Base-by-base conservation (phyloP, 2,113 vertebrate species). In the Neoarius graeffei region DNA sequence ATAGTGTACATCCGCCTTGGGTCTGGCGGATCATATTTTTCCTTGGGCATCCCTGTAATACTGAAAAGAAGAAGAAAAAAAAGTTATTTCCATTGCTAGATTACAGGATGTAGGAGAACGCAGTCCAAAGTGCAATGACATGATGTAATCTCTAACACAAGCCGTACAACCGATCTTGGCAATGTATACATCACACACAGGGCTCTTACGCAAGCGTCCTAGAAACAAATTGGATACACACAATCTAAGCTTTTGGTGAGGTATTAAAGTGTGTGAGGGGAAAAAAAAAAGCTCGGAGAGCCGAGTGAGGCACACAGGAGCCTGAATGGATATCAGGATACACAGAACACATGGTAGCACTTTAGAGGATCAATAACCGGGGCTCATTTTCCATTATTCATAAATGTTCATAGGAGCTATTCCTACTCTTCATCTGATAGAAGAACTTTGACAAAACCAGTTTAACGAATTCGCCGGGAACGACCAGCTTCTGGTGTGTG, bases 1-100 rank as follows among this genome's bases (percentile, higher is more conserved):
- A 99, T 99, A 94, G 98, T 98, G 93, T 99, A 99, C 97, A 99
- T 98, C 96, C 97, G 98, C 97, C 98, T 97, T 92, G 97, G 98
- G 95, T 99, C 98, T 92, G 98, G 97, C 95, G 98, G 97, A 94
- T 99, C 97, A 97, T 99, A 99, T 96, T 99, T 99, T 97, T 98
- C 98, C 97, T 98, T 99, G 97, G 97, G 97, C 98, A 99, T 99
- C 96, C 97, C 98, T 99, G 94, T 94, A 91, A 93, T 94, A 95
- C 95, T 91, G 91, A 66, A 87, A 42, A 42, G 42, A 42, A 42
- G 42, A 42, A 62, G 0, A 88, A 57, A 69, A 85, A 11, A 50
- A 83, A 79, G n/a, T 88, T 30, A 89, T 42, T 86, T 73, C 59
- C 71, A 66, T 52, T 10, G 13, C n/a, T 88, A 20, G 48, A 77